Percentiles rank a stretch among this genome's conserved stretches.
Conservation (phyloP, 2,888 invertebrate genomes). For the Mythimna albipuncta region DNA sequence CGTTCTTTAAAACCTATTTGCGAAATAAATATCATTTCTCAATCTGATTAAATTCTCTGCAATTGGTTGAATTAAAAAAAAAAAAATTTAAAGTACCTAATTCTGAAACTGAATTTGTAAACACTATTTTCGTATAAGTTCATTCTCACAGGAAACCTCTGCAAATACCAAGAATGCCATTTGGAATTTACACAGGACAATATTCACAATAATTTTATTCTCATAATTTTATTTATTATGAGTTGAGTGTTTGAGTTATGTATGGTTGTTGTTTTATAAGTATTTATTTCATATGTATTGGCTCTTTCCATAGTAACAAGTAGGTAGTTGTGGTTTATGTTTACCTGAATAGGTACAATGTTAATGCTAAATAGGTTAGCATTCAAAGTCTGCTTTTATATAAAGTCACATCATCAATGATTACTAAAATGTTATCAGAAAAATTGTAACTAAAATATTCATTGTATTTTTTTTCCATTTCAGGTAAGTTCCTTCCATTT, state of each 20-base stretch:
- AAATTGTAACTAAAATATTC: not conserved
- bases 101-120: conserved; percentile 7
- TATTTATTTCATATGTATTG: not conserved
- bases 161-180: conserved; percentile 36
- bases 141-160: conserved; percentile 34
- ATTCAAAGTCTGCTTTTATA: not conserved
- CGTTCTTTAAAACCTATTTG: too few species aligned
- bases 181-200: conserved; percentile 58
- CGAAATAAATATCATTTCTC: too few species aligned
- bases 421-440: too few species aligned
- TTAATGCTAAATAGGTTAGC: conserved; percentile 8
- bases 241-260: not conserved
- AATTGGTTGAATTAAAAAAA: too few species aligned
- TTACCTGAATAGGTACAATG: conserved; percentile 22
- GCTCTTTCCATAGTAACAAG: conserved; percentile 17
- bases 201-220: conserved; percentile 36
- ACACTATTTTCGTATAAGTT: conserved; percentile 20
- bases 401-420: too few species aligned
- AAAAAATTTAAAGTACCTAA: too few species aligned
- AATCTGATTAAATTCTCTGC: too few species aligned
- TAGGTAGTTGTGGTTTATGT: conserved; percentile 33
- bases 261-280: not conserved
- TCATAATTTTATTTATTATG: conserved; percentile 18
- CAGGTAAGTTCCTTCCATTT: conserved; percentile 57
- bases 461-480: conserved; percentile 17